Evolutionary conservation across 2,888 invertebrate species (phyloP).

Genomic region (Orthosia incerta): DNA sequence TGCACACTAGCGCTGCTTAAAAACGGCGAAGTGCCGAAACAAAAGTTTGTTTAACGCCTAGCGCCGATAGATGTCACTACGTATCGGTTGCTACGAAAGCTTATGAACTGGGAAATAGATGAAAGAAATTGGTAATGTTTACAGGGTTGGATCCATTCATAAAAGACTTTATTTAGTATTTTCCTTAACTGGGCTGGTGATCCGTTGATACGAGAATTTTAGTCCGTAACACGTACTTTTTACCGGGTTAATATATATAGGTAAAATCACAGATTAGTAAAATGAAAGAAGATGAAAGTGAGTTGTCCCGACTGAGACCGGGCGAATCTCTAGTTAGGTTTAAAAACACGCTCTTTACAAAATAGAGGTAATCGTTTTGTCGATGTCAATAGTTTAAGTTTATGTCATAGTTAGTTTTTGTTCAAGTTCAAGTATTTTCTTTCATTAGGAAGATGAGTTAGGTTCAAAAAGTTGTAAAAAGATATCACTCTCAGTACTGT

Average conservation of each 20-base stretch:
- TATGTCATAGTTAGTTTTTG: too few species aligned
- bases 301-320: too few species aligned
- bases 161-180: conserved; percentile 3
- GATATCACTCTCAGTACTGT: not conserved
- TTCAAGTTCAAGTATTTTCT: too few species aligned
- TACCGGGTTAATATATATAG: not conserved
- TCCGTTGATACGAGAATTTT: not conserved
- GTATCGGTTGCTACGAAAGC: conserved; percentile 5
- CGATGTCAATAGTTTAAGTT: too few species aligned
- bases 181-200: not conserved
- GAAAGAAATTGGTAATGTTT: conserved; percentile 15
- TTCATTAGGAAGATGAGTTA: not conserved
- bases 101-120: not conserved
- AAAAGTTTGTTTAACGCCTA: conserved; percentile 27
- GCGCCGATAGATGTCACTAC: conserved; percentile 49
- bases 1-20: conserved; percentile 37
- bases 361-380: too few species aligned
- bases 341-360: too few species aligned
- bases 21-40: conserved; percentile 42
- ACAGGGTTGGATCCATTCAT: not conserved
- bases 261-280: not conserved
- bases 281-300: too few species aligned
- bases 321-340: too few species aligned
- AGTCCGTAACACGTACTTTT: not conserved
- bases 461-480: not conserved